Evolutionary conservation across 2,888 invertebrate species (phyloP).

Genomic region (Pterostichus niger): DNA sequence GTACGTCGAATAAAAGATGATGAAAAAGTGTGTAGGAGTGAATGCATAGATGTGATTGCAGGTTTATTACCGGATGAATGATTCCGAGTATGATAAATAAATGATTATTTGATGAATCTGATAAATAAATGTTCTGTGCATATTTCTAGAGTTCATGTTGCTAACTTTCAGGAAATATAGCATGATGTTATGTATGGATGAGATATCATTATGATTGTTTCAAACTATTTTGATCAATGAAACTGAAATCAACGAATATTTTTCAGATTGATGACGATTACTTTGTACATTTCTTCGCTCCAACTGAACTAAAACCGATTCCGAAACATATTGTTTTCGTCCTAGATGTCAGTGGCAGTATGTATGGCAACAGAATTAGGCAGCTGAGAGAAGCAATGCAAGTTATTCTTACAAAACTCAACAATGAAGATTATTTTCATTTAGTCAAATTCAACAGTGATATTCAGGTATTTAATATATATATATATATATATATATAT

Average conservation of each 20-base stretch:
- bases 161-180: too few relatives aligned
- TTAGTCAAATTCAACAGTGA: conserved; percentile 79
- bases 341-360: conserved; percentile 79
- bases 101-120: too few relatives aligned
- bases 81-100: too few relatives aligned
- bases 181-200: too few relatives aligned
- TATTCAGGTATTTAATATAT: conserved; percentile 39
- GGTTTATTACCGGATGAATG: too few relatives aligned
- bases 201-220: too few relatives aligned
- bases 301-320: conserved; percentile 73
- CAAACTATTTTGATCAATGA: not conserved
- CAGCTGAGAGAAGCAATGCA: conserved; percentile 80
- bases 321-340: conserved; percentile 78
- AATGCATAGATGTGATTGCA: too few relatives aligned
- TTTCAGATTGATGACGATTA: conserved; percentile 73
- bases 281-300: conserved; percentile 79
- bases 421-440: conserved; percentile 81
- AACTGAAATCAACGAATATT: not conserved
- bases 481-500: too few relatives aligned
- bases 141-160: too few relatives aligned
- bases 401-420: conserved; percentile 80
- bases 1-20: too few relatives aligned
- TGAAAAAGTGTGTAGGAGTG: too few relatives aligned
- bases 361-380: conserved; percentile 76
- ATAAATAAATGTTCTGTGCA: too few relatives aligned